These are phyloP conservation scores for Pelodiscus sinensis DNA, from an alignment of 2,113 vertebrate species.

Conservation along the genomic window DNA sequence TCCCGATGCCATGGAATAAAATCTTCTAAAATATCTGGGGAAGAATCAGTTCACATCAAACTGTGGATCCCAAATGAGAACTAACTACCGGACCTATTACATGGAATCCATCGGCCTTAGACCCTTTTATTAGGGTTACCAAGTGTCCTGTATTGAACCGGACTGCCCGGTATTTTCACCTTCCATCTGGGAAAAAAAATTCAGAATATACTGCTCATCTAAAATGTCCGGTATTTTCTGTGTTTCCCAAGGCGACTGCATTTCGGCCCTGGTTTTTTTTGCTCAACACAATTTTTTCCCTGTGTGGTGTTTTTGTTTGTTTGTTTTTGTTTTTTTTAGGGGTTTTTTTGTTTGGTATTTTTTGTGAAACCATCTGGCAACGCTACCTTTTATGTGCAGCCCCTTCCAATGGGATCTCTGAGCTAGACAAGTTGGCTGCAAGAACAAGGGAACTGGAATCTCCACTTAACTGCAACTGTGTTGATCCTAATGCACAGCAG, in stretches of 20 bases:
- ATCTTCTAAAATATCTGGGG: slow-evolving; percentile 63
- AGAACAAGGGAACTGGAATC: slow-evolving; percentile 6
- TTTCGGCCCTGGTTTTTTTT: too few species aligned
- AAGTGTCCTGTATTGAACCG: too few species aligned
- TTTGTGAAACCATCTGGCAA: too few species aligned
- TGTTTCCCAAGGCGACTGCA: too few species aligned
- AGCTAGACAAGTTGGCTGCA: neutral
- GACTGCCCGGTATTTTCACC: too few species aligned
- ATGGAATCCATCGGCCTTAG: neutral
- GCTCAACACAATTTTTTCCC: too few species aligned
- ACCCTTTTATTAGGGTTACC: neutral
- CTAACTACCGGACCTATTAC: neutral
- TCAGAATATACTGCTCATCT: too few species aligned
- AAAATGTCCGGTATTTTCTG: too few species aligned
- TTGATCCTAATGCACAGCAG: neutral
- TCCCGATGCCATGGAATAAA: slow-evolving; percentile 7
- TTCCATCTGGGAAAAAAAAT: too few species aligned
- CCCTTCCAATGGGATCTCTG: neutral
- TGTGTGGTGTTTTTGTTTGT: too few species aligned
- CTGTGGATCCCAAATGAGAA: neutral
- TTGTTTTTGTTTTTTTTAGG: too few species aligned
- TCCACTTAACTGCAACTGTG: neutral
- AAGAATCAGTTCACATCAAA: slow-evolving; percentile 1
- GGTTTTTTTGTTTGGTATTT: too few species aligned
- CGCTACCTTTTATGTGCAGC: neutral